These are phyloP conservation scores for Lethenteron camtschaticum DNA, from an alignment of 2,113 vertebrate genomes.

Conservation along the genomic window DNA sequence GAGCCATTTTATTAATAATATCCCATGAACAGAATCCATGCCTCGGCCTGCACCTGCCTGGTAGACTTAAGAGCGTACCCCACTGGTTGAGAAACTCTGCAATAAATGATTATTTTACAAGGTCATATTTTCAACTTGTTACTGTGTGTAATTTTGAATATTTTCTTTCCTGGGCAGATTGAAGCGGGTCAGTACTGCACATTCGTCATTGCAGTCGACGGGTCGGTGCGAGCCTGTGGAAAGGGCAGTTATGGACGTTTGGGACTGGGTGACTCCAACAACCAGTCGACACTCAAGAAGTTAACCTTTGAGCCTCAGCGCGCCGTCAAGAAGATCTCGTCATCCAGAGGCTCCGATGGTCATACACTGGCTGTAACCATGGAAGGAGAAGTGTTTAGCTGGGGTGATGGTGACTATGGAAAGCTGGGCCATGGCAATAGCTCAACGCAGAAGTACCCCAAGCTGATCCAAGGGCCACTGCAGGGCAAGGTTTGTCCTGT, in stretches of 20 bases:
- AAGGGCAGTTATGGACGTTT: slow-evolving; percentile 53
- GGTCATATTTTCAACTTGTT: too few relatives aligned
- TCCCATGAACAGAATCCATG: too few relatives aligned
- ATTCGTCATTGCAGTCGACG: slow-evolving; percentile 49
- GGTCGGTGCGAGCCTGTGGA: slow-evolving; percentile 48
- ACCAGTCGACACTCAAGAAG: slow-evolving; percentile 55
- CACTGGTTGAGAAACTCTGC: too few relatives aligned
- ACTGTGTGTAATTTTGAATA: too few relatives aligned
- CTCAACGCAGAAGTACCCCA: slow-evolving; percentile 53
- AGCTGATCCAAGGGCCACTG: slow-evolving; percentile 47
- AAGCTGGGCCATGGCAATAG: slow-evolving; percentile 54
- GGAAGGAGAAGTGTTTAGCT: slow-evolving; percentile 55
- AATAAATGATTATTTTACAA: too few relatives aligned
- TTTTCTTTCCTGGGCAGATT: slow-evolving; percentile 23
- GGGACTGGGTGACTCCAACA: slow-evolving; percentile 49
- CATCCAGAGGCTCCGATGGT: slow-evolving; percentile 55
- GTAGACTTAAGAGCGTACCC: too few relatives aligned
- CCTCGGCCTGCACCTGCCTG: too few relatives aligned
- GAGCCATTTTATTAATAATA: too few relatives aligned
- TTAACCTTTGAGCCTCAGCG: slow-evolving; percentile 51
- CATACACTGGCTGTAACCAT: slow-evolving; percentile 50
- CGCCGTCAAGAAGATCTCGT: slow-evolving; percentile 50
- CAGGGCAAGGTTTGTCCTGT: slow-evolving; percentile 38
- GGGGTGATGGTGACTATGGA: slow-evolving; percentile 53
- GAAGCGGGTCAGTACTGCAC: slow-evolving; percentile 59